Base-by-base conservation (phyloP, 2,797 vertebrate genomes). In the Chloroceryle amazona region DNA sequence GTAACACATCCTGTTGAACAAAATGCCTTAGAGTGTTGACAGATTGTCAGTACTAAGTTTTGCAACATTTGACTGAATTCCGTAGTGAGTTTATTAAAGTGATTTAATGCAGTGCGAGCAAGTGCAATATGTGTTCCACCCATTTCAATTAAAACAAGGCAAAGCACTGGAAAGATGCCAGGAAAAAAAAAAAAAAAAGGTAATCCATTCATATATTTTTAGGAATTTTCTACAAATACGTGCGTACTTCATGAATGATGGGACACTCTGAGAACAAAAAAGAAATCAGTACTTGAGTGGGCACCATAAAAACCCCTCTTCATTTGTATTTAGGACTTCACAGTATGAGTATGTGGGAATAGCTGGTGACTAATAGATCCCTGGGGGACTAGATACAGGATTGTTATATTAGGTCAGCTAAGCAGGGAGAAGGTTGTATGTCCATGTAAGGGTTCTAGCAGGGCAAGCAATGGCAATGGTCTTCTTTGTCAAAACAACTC, bases 11-110 rank as follows among this genome's bases (percentile, higher is more conserved):
- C 84, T 92, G 74, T 74, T 80, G 79, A 96, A 84, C 73, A 82
- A 94, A 86, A 90, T 93, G 94, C 90, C 79, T 78, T 57, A 8
- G 11, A 93, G 75, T 93, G 94, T 83, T 96, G 94, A 97, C 95
- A 96, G 91, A 92, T 94, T 95, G 93, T 96, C 84, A 71, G 88
- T 92, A 87, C 79, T 41, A 93, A 87, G 83, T 95, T 81, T 94
- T 96, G 71, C 60, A 96, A 86, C 91, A 95, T 97, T 79, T 89
- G 92, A 96, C 72, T 92, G 96, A 91, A 96, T 95, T 96, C 93
- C 89, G 71, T 76, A 81, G 82, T 70, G 78, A 63, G 74, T 93
- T 97, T 97, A 89, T 96, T 97, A 88, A 72, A 94, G 91, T 89
- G 83, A 97, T 89, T 94, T 86, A 95, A 80, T 91, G 61, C 9